Evolutionary conservation across 1,140 invertebrate species (phyloP).

Genomic region (Drosophila pruinosa): DNA sequence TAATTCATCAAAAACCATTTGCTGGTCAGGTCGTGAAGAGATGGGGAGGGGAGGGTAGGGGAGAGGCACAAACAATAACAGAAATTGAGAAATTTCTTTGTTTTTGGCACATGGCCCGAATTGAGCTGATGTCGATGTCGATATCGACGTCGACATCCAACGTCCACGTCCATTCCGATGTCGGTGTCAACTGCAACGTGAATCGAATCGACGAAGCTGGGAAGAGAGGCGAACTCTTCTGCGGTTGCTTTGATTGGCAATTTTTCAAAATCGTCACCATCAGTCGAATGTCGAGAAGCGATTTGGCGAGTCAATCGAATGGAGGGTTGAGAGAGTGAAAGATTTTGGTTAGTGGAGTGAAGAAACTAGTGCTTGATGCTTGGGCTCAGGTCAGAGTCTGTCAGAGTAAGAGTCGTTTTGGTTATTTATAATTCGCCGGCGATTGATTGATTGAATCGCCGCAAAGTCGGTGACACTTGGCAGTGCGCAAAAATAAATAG

Average conservation of each 20-base stretch:
- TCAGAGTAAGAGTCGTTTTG: conserved; percentile 23
- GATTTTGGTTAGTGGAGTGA: background rate
- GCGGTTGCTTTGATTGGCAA: conserved; percentile 76
- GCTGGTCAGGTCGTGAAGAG: background rate
- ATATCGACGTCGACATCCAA: too few species aligned
- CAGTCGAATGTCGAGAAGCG: background rate
- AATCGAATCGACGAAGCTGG: too few species aligned
- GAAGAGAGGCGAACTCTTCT: conserved; percentile 47
- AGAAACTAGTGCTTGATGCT: background rate
- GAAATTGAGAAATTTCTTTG: conserved; percentile 57
- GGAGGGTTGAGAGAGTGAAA: background rate
- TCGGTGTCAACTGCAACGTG: conserved; percentile 70
- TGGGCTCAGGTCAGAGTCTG: conserved; percentile 14
- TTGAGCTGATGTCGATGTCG: conserved; percentile 18
- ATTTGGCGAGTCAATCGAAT: background rate
- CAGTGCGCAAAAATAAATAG: conserved; percentile 79
- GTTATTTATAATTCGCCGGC: conserved; percentile 76
- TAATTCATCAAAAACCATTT: conserved; percentile 63
- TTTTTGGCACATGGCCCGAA: conserved; percentile 56
- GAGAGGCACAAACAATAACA: background rate
- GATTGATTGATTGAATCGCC: conserved; percentile 78
- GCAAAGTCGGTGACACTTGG: conserved; percentile 79
- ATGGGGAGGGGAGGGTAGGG: background rate
- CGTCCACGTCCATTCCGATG: background rate
- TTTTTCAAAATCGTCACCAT: conserved; percentile 78